Evolutionary conservation across 2,888 invertebrate species (phyloP).

Genomic region (Mycalesis mineus): DNA sequence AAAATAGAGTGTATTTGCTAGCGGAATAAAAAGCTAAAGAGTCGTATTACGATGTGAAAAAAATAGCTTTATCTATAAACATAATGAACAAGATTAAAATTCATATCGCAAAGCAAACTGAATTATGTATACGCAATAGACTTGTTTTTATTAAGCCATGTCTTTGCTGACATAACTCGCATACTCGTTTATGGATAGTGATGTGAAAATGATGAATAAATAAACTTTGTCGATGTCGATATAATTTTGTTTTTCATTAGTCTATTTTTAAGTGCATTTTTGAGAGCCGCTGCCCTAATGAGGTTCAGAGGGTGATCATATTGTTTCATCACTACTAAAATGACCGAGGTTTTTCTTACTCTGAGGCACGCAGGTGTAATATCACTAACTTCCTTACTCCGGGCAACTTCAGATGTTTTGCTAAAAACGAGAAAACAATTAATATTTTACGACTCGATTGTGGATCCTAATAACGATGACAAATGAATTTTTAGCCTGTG

Average conservation of each 20-base stretch:
- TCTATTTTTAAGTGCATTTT: too few species aligned
- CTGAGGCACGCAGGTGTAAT: too few species aligned
- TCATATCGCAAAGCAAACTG: slow-evolving; percentile 31
- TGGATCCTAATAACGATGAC: too few species aligned
- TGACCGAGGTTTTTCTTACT: too few species aligned
- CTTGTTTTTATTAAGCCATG: slow-evolving; percentile 51
- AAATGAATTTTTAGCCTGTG: too few species aligned
- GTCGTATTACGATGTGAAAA: slow-evolving; percentile 10
- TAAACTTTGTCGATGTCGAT: background rate
- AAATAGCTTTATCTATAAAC: slow-evolving; percentile 20
- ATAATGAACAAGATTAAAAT: slow-evolving; percentile 28
- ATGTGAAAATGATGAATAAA: slow-evolving; percentile 23
- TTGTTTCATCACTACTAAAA: too few species aligned
- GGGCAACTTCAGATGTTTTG: too few species aligned
- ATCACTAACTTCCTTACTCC: too few species aligned
- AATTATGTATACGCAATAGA: slow-evolving; percentile 48
- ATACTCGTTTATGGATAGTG: slow-evolving; percentile 39
- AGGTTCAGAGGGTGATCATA: too few species aligned
- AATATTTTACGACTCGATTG: too few species aligned
- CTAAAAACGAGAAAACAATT: too few species aligned
- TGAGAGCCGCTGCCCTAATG: too few species aligned
- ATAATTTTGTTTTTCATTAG: background rate
- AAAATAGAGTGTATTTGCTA: background rate
- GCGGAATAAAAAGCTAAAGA: background rate
- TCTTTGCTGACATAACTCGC: slow-evolving; percentile 51